Evolutionary conservation across 1,140 invertebrate genomes (phyloP).

Genomic region (Oncopodura yosiiana): DNA sequence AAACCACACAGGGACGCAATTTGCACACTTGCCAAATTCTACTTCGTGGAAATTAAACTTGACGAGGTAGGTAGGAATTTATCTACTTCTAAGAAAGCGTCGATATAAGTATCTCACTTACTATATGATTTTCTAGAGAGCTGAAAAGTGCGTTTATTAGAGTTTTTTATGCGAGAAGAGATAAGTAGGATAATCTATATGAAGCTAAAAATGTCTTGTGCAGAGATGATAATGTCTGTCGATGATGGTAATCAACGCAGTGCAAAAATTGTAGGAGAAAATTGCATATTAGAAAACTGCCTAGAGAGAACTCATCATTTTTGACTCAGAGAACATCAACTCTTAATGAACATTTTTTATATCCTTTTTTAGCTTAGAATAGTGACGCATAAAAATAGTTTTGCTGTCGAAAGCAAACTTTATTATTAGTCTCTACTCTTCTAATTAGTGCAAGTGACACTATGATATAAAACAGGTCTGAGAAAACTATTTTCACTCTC

Average conservation of each 20-base stretch:
- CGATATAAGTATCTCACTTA: too few species aligned
- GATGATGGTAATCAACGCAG: conserved; percentile 16
- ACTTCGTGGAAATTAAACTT: too few species aligned
- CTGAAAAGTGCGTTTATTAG: background rate
- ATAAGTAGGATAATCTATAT: background rate
- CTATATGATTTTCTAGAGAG: background rate
- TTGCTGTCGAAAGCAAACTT: too few species aligned
- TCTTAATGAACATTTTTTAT: conserved; percentile 13
- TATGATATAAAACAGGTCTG: too few species aligned
- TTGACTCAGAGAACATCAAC: conserved; percentile 7
- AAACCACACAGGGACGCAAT: too few species aligned
- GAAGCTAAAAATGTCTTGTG: background rate
- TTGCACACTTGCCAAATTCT: too few species aligned
- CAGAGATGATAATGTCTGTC: conserved; percentile 21
- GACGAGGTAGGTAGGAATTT: too few species aligned
- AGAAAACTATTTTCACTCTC: too few species aligned
- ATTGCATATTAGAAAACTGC: conserved; percentile 27
- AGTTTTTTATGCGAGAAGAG: background rate
- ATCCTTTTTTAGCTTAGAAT: background rate
- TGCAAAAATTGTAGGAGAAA: conserved; percentile 23
- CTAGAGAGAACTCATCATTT: background rate
- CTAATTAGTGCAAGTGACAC: too few species aligned
- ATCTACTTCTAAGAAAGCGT: too few species aligned
- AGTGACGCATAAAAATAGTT: too few species aligned
- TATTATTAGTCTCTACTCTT: too few species aligned